These are phyloP conservation scores for Actinia equina DNA, from an alignment of 64 coral and sea anemone genomes.

Conservation along the genomic window DNA sequence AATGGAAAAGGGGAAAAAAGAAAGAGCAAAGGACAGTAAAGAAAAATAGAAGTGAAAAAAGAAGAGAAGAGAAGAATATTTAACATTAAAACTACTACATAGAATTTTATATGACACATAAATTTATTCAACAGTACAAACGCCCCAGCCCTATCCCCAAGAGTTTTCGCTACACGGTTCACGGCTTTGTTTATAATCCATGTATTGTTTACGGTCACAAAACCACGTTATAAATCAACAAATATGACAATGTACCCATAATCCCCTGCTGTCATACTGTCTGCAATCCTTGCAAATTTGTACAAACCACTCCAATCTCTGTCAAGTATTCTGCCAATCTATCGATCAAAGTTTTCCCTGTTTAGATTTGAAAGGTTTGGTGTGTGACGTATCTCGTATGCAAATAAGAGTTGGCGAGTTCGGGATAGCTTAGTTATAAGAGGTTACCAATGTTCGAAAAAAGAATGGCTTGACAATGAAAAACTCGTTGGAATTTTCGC, in stretches of 20 bases:
- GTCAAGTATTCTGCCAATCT: neutral
- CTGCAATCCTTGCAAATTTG: slow-evolving; percentile 8
- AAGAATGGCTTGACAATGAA: neutral
- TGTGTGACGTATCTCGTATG: slow-evolving; percentile 7
- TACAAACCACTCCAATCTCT: neutral
- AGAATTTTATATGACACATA: neutral
- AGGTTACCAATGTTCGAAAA: neutral
- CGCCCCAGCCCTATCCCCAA: neutral
- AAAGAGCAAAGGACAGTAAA: slow-evolving; percentile 2
- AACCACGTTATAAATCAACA: neutral
- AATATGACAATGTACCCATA: neutral
- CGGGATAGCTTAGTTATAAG: slow-evolving; percentile 8
- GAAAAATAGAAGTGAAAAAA: neutral
- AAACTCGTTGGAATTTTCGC: neutral
- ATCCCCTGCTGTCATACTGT: neutral
- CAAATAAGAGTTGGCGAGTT: slow-evolving; percentile 13
- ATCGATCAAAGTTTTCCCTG: neutral
- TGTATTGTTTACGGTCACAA: neutral
- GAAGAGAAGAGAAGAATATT: slow-evolving; percentile 20
- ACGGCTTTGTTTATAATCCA: slow-evolving; percentile 1
- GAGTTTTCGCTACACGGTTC: neutral
- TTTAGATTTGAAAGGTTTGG: neutral
- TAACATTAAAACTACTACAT: no score
- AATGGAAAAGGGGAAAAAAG: neutral
- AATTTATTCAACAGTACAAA: neutral